Percentiles rank a stretch among this genome's conserved stretches.
These are phyloP conservation scores for Emys orbicularis DNA, from an alignment of 2,797 vertebrate genomes.

Conservation along the genomic window DNA sequence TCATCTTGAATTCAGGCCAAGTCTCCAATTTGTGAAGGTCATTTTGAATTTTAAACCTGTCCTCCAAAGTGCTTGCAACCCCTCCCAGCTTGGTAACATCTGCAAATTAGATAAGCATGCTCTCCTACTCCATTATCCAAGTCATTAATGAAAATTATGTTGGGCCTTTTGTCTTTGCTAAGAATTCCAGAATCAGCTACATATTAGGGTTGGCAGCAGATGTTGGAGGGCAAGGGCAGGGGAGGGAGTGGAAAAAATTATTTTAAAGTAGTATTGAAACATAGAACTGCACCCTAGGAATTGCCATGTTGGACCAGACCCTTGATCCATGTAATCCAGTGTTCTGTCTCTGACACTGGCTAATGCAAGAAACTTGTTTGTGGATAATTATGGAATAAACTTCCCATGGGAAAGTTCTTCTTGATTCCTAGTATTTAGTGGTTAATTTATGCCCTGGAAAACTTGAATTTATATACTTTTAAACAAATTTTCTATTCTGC, in stretches of 20 bases:
- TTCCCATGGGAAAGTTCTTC: neutral
- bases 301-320: no score
- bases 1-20: neutral
- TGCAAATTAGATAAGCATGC: neutral
- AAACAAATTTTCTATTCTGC: neutral
- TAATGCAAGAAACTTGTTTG: neutral
- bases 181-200: neutral
- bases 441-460: neutral
- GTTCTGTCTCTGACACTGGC: neutral
- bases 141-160: neutral
- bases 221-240: neutral
- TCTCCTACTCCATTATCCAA: neutral
- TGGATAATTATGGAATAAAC: neutral
- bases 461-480: neutral
- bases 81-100: neutral
- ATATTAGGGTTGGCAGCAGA: neutral
- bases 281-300: neutral
- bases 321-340: no score
- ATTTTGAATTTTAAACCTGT: neutral
- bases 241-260: neutral
- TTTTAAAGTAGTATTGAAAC: neutral
- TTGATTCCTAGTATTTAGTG: neutral
- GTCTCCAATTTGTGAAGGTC: neutral
- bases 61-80: no score
- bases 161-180: neutral